phyloP scores from a whole-genome alignment of 1,140 invertebrate genomes.

The Eriosoma lanigerum region DNA sequence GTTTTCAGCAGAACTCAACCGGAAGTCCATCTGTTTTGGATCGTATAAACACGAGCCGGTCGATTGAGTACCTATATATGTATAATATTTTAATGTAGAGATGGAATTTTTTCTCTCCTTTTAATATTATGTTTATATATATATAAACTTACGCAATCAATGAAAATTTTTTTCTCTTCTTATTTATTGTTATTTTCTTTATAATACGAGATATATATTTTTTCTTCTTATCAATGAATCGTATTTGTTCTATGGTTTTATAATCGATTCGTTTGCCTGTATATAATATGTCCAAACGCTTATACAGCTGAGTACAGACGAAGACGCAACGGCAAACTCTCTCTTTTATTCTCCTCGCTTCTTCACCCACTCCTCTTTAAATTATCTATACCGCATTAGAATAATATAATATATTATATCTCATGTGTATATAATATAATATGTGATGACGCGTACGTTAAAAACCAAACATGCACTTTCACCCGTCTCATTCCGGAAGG shows the following conservation, averaged over 20 bases:
- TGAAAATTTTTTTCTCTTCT: background rate
- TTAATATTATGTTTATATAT: too few relatives aligned
- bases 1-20: background rate
- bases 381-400: too few relatives aligned
- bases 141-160: conserved; percentile 1
- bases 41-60: background rate
- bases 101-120: background rate
- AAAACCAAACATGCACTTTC: conserved; percentile 32
- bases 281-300: background rate
- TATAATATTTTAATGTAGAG: background rate
- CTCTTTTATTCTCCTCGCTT: background rate
- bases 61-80: background rate
- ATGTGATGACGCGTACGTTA: background rate
- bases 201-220: background rate
- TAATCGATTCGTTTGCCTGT: conserved; percentile 13
- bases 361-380: background rate
- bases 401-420: background rate
- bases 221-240: conserved; percentile 32
- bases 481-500: conserved; percentile 33
- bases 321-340: conserved; percentile 9
- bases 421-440: conserved; percentile 18
- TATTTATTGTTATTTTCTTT: background rate
- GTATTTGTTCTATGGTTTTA: background rate
- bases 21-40: background rate
- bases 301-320: too few relatives aligned